Percentiles rank a stretch among this genome's conserved stretches.
These are phyloP conservation scores for Athene noctua DNA, from an alignment of 2,113 vertebrate species.

Conservation along the genomic window DNA sequence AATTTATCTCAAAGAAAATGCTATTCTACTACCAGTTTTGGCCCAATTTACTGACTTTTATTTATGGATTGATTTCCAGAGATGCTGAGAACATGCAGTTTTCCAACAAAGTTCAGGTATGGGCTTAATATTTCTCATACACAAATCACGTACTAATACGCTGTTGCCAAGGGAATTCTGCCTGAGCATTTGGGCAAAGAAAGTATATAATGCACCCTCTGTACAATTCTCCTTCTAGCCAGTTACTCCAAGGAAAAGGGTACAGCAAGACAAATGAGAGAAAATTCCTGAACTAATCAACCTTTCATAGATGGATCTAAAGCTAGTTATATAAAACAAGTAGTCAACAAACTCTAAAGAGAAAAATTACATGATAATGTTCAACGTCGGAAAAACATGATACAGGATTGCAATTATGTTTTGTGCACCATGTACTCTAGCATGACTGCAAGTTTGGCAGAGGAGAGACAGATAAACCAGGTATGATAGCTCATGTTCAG, in stretches of 20 bases:
- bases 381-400: neutral
- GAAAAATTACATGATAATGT: neutral
- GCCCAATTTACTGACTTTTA: neutral
- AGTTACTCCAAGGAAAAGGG: neutral
- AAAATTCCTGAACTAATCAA: neutral
- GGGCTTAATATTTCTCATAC: neutral
- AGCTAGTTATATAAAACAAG: neutral
- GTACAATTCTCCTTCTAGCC: neutral
- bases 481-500: neutral
- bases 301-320: neutral
- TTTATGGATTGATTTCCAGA: conserved; percentile 7
- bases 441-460: neutral
- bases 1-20: neutral
- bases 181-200: neutral
- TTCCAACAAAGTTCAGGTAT: neutral
- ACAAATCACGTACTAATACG: neutral
- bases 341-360: neutral
- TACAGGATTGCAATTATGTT: neutral
- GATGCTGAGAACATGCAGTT: neutral
- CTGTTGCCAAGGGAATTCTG: neutral
- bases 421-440: neutral
- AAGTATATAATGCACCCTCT: neutral
- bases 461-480: neutral
- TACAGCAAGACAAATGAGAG: neutral
- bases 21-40: neutral